Conservation (phyloP, 2,888 invertebrate genomes). For the Epistrophella euchroma region DNA sequence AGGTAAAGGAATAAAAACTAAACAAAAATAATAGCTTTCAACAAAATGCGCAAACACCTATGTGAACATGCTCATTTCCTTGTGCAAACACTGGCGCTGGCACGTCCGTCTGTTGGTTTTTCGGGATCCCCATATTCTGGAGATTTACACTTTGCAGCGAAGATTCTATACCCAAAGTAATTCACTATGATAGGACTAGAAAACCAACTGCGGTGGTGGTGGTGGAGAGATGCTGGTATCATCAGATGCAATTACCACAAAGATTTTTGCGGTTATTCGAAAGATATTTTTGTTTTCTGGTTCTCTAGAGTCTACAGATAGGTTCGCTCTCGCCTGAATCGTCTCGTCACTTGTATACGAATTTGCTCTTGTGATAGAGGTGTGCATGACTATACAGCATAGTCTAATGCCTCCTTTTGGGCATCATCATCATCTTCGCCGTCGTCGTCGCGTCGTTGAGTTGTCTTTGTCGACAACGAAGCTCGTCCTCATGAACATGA, state of each 20-base stretch:
- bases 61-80: conserved; percentile 66
- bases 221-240: conserved; percentile 39
- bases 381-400: conserved; percentile 69
- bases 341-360: not conserved
- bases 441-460: conserved; percentile 4
- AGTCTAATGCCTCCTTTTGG: conserved; percentile 73
- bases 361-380: conserved; percentile 39
- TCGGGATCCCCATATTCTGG: conserved; percentile 59
- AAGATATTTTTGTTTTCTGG: conserved; percentile 42
- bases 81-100: conserved; percentile 70
- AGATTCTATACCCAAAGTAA: not conserved
- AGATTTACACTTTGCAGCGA: not conserved
- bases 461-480: conserved; percentile 16
- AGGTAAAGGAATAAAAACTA: conserved; percentile 6
- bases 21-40: conserved; percentile 52
- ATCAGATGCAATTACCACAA: conserved; percentile 68
- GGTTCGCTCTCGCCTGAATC: conserved; percentile 7
- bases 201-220: not conserved
- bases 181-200: conserved; percentile 32
- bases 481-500: conserved; percentile 60
- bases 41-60: conserved; percentile 60
- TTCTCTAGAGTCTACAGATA: conserved; percentile 62
- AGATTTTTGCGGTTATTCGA: conserved; percentile 62
- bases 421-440: conserved; percentile 66
- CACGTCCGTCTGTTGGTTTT: conserved; percentile 64